Conservation (phyloP, 2,113 vertebrate genomes). For the Bucco capensis region DNA sequence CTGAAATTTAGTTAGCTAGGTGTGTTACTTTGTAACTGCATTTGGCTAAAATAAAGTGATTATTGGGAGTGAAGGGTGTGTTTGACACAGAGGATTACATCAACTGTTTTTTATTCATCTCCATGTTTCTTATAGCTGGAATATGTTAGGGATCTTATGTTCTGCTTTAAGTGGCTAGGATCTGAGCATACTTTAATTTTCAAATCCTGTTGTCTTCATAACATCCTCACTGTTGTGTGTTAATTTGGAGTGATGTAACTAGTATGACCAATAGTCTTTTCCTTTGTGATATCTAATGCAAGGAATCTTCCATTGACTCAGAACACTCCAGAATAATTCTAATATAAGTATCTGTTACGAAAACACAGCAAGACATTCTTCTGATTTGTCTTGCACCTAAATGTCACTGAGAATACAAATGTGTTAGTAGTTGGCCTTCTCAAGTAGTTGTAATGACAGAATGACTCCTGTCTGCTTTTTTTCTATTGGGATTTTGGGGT, state of each 20-base stretch:
- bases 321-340: neutral
- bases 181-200: too few relatives aligned
- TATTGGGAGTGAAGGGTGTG: neutral
- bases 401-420: neutral
- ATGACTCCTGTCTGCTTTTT: neutral
- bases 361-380: neutral
- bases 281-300: neutral
- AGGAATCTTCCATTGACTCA: neutral
- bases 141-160: neutral
- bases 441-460: neutral
- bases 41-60: neutral
- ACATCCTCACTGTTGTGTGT: neutral
- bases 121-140: neutral
- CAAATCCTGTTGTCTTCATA: neutral
- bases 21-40: neutral
- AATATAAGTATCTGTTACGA: neutral
- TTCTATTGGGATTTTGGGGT: neutral
- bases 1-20: neutral
- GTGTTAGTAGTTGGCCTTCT: neutral
- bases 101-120: neutral
- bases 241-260: neutral
- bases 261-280: neutral
- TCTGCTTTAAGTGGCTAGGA: neutral
- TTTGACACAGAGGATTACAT: neutral
- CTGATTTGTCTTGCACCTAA: neutral